phyloP scores from a whole-genome alignment of 37 sponge, comb jelly and placozoan species.

The Diacarnus erythraeanus region DNA sequence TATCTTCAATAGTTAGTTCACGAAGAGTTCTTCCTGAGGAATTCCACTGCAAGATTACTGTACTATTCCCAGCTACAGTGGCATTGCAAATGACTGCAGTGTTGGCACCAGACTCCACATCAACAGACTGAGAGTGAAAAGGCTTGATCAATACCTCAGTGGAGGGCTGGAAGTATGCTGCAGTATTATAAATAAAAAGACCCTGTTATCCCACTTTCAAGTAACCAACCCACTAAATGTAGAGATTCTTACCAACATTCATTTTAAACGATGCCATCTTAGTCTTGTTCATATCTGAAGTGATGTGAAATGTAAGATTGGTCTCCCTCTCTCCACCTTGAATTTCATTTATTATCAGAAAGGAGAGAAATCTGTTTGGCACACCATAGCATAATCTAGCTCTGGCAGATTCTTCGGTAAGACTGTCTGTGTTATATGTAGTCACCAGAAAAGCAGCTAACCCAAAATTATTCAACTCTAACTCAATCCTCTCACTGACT shows the following conservation, averaged over 20 bases:
- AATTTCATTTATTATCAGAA: not conserved
- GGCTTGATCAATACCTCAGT: not conserved
- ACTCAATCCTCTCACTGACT: not conserved
- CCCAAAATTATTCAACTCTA: not conserved
- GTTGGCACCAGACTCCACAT: not conserved
- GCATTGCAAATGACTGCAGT: constrained; percentile 7
- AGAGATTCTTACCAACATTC: not conserved
- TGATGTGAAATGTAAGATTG: not conserved
- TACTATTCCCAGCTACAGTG: not conserved
- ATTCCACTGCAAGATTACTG: not conserved
- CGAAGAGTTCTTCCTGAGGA: not conserved
- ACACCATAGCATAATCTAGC: not conserved
- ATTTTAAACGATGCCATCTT: not conserved
- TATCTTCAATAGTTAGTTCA: not conserved
- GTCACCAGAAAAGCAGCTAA: not conserved
- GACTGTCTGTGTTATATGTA: not conserved
- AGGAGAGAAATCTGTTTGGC: not conserved
- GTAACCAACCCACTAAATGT: no score
- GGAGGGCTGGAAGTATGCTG: not conserved
- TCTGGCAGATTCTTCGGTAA: not conserved
- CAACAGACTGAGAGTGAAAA: not conserved
- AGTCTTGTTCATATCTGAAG: not conserved
- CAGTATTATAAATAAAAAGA: not conserved
- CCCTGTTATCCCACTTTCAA: no score
- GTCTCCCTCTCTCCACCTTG: not conserved